Base-by-base conservation (phyloP, 1,140 invertebrate genomes). In the Bombus superbus region DNA sequence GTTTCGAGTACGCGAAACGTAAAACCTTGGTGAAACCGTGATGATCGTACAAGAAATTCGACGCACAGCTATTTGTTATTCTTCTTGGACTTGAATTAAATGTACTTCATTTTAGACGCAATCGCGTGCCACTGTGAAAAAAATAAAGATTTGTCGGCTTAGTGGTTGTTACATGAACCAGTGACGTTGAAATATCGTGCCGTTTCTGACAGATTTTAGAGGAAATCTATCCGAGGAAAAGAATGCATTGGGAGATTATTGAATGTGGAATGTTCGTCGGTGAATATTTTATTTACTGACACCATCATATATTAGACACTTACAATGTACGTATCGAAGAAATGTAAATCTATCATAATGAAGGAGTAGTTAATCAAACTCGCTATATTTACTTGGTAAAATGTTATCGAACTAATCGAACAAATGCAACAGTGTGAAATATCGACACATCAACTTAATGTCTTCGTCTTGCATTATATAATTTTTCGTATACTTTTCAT, bases 31-130 rank as follows among this genome's bases (percentile, higher is more conserved):
- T 85, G 80, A 62, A 85, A 35, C 66, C 4, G 42, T 28, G 83
- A 85, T 40, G 83, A 80, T 85, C 77, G 83, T 40, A 69, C 68
- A 71, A 72, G 64, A 80, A 72, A 80, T 85, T 80, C n/a, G 15
- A 62, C 28, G 8, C 68, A 15, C 2, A n/a, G 57, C 35, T 32
- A 22, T 42, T 84, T 71, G n/a, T 79, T 79, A 73, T 59, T 71
- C 28, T 32, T 10, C 11, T 28, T 62, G 28, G 18, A 25, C 18
- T 8, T 18, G 40, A n/a, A 47, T 62, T 71, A 44, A 80, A 44
- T 35, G 15, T 40, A n/a, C 22, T 53, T 72, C 22, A 9, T 72
- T 66, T 81, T 44, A 72, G 4, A 38, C 28, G 13, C 40, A 22
- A 62, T 59, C 25, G 68, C 18, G 38, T 11, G 69, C 3, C 3